A percentile compares a stretch with the other conserved stretches of the same genome.
These are phyloP conservation scores for Drosophila nebulosa DNA, from an alignment of 1,140 invertebrate genomes.

Conservation along the genomic window DNA sequence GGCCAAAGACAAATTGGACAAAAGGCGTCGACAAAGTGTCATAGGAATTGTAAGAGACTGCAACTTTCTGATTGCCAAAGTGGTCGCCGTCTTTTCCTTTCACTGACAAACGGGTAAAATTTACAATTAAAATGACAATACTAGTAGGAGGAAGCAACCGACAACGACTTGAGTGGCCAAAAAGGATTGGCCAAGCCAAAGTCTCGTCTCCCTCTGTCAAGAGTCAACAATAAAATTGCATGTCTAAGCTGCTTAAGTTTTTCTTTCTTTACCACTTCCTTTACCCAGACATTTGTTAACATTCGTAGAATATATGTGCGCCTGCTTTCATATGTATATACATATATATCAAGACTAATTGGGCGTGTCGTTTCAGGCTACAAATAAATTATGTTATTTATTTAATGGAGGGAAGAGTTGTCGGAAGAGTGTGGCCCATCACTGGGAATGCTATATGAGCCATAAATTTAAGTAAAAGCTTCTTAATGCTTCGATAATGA, in stretches of 20 bases:
- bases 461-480: slow-evolving; percentile 12
- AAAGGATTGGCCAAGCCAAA: slow-evolving; percentile 16
- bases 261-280: not conserved
- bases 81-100: not conserved
- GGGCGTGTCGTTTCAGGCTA: slow-evolving; percentile 6
- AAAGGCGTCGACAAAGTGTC: slow-evolving; percentile 1
- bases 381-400: slow-evolving; percentile 12
- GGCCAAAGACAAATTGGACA: not conserved
- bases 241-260: slow-evolving; percentile 22
- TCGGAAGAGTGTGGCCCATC: not conserved
- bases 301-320: not conserved
- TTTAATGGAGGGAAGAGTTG: not conserved
- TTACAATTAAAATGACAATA: slow-evolving; percentile 29
- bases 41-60: slow-evolving; percentile 9
- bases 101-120: slow-evolving; percentile 6
- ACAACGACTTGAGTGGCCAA: not conserved
- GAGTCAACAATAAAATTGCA: slow-evolving; percentile 20
- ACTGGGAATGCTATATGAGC: not conserved
- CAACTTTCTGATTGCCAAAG: not conserved
- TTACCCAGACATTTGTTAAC: not conserved
- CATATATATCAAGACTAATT: slow-evolving; percentile 11
- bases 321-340: not conserved
- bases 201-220: not conserved
- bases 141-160: not conserved
- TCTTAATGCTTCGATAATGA: not conserved